Evolutionary conservation across 2,888 invertebrate species (phyloP).

Genomic region (Adelphocoris suturalis): DNA sequence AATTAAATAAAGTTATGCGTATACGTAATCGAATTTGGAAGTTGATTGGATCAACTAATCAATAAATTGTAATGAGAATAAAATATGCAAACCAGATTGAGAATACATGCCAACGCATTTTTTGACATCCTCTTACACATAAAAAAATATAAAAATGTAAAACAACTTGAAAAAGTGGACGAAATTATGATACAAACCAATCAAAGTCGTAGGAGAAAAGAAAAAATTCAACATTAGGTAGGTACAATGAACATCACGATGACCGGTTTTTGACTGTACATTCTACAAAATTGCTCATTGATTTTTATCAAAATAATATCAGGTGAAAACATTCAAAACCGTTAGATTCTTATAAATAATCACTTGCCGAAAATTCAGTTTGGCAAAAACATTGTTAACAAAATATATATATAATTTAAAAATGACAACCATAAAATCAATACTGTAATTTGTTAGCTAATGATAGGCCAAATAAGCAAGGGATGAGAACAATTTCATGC

Average conservation of each 20-base stretch:
- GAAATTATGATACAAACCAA: not conserved
- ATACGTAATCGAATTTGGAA: too few species aligned
- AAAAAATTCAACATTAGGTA: not conserved
- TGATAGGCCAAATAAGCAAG: constrained; percentile 15
- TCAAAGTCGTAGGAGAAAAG: too few species aligned
- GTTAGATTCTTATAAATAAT: constrained; percentile 1
- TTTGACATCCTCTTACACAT: too few species aligned
- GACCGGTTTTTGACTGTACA: not conserved
- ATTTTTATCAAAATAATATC: constrained; percentile 22
- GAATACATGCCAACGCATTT: too few species aligned
- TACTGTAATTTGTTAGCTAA: constrained; percentile 27
- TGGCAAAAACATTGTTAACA: constrained; percentile 25
- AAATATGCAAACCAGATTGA: too few species aligned
- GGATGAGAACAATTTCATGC: constrained; percentile 12
- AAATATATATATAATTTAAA: constrained; percentile 8
- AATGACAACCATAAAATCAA: constrained; percentile 31
- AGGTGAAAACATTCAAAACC: not conserved
- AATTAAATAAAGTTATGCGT: too few species aligned
- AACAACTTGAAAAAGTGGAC: not conserved
- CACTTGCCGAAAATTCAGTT: not conserved
- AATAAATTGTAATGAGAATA: too few species aligned
- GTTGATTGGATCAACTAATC: too few species aligned
- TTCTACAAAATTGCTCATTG: not conserved
- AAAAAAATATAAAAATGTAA: constrained; percentile 25
- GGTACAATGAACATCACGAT: not conserved